Base-by-base conservation (phyloP, 2,888 invertebrate species). In the Lottia scabra region DNA sequence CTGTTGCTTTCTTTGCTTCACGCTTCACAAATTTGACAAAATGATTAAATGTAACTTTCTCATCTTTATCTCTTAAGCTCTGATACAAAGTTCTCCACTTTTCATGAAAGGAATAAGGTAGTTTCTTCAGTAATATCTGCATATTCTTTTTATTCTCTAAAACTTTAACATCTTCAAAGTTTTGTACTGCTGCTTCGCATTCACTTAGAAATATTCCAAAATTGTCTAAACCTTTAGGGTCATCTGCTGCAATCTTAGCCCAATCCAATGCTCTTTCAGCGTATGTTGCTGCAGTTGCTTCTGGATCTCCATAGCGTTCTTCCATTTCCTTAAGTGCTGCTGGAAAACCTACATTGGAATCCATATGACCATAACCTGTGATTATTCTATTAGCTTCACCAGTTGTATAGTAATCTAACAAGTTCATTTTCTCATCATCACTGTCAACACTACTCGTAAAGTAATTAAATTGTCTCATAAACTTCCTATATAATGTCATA, bases 291-390 rank as follows among this genome's bases (percentile, higher is more conserved):
- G 70, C 65, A 12, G 65, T 26, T 8, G 44, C 12, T n/a, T 70
- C 46, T 16, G 16, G 16, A n/a, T 70, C 65, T 16, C 70, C 70
- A 27, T 70, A 70, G 3, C 70, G 13, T 45, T 45, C 30, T 45
- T 70, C 48, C 12, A 70, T n/a, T 38, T 70, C 70, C 1, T 44
- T 16, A n/a, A 64, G 8, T 44, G 70, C 70, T 19, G 56, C 56
- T 38, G 27, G 27, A 38, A 64, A 64, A 0, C 64, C 30, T 6
- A 26, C 8, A n/a, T 15, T 19, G 6, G 23, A n/a, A 26, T 64
- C 64, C 16, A 64, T 16, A 38, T 64, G 64, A 27, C 30, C 27
- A n/a, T 16, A 64, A 64, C 64, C 30, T 2, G 16, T 27, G 10
- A 38, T 26, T 15, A 64, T 64, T 64, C 38, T 4, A 10, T 64